Base-by-base conservation (phyloP, 2,113 vertebrate species). In the Protobothrops mucrosquamatus region DNA sequence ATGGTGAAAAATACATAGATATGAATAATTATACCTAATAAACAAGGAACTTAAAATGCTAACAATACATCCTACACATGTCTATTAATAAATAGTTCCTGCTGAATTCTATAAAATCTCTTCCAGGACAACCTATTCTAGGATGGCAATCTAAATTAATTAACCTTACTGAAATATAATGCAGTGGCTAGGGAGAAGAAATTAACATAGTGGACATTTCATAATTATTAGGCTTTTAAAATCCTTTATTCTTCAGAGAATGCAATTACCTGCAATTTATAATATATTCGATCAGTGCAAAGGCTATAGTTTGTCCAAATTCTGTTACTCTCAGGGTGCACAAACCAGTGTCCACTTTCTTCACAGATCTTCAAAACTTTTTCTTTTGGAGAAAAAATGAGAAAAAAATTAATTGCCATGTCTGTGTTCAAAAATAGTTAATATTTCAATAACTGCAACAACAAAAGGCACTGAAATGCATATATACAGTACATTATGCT, bases 271-370 rank as follows among this genome's bases (percentile, higher is more conserved):
- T 99, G 97, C 95, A 98, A 96, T 97, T 98, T 98, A 94, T 98
- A 98, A 0, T 94, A 97, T 0, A 98, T 98, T 94, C 97, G 97
- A 90, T 97, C 93, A 14, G 98, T 99, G 95, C 99, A 99, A 92
- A 96, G 98, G 6, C 99, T 99, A 94, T 98, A 99, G 96, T 99
- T 99, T 69, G 98, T 99, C 99, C 99, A 99, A 0, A 98, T 99
- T 89, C 98, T 97, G 96, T 99, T 99, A 97, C 99, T 99, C 85
- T 97, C 97, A 3, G 99, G 99, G 93, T 99, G 99, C 74, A 97
- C 97, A 94, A 99, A 99, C 99, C 99, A 99, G 24, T 98, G 96
- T 29, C 99, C 99, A 1, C 95, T 98, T 54, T 97, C 97, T 43
- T 98, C 98, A 94, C 99, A 99, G 93, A 99, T 98, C 98, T 99